Percentiles rank a stretch among this genome's conserved stretches.
Conservation (phyloP, 2,888 invertebrate species). For the Lasioglossum leucozonium region DNA sequence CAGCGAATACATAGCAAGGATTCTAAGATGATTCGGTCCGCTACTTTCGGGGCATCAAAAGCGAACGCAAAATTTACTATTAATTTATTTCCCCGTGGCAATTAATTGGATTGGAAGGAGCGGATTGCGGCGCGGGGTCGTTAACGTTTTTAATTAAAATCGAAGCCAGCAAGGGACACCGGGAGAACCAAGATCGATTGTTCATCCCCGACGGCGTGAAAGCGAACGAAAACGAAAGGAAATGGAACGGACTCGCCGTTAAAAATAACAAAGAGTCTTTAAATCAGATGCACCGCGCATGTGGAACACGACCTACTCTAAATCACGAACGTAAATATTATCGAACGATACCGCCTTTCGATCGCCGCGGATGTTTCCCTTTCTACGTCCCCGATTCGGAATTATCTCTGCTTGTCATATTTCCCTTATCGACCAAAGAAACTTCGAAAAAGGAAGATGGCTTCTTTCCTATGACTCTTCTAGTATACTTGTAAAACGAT, state of each 20-base stretch:
- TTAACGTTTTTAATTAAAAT: slow-evolving; percentile 26
- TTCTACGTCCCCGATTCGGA: background rate
- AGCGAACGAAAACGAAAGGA: background rate
- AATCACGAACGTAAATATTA: slow-evolving; percentile 49
- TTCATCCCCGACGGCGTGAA: background rate
- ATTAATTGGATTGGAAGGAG: slow-evolving; percentile 10
- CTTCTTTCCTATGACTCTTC: background rate
- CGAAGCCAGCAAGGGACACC: background rate
- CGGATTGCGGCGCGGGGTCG: background rate
- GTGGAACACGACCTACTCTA: slow-evolving; percentile 34
- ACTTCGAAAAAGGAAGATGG: background rate
- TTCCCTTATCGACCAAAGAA: background rate
- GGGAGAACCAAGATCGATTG: background rate
- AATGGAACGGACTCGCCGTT: slow-evolving; percentile 11
- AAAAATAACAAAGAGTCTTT: slow-evolving; percentile 50
- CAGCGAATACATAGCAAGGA: background rate
- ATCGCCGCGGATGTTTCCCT: background rate
- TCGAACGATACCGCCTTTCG: slow-evolving; percentile 41
- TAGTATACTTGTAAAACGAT: background rate
- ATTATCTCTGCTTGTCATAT: background rate
- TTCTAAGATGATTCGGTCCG: background rate
- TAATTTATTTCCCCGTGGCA: background rate
- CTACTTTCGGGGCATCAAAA: background rate
- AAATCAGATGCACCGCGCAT: slow-evolving; percentile 30
- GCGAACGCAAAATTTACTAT: background rate